Base-by-base conservation (phyloP, 2,113 vertebrate species). In the Seriola quinqueradiata region DNA sequence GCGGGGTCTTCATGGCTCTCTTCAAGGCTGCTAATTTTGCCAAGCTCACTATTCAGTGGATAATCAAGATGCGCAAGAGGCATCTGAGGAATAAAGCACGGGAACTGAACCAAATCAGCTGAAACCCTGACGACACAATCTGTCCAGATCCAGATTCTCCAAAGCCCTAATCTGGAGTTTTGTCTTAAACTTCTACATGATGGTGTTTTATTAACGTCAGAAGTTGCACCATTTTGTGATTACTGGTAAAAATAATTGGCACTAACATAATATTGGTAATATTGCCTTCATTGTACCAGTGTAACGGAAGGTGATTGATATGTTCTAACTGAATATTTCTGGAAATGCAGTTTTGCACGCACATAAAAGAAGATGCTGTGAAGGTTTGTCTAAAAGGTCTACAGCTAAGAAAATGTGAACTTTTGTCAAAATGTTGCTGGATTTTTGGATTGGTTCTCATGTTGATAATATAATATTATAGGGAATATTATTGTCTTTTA, bases 1-100 rank as follows among this genome's bases (percentile, higher is more conserved):
- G 98, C 12, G 98, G 97, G 0, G 97, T 98, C 77, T 99, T 99
- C 83, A 93, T 99, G 96, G 97, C 97, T 38, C 95, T 99, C 54
- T 99, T 99, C 91, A 99, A 99, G 93, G 98, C 97, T 7, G 97
- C 97, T 1, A 96, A 99, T 82, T 99, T 99, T 85, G 97, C 98
- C 14, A 99, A 99, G 77, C 93, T 98, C 44, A 97, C 97, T 10
- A 92, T 99, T 42, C 96, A 97, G 64, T 99, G 98, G 98, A 98
- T 97, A 90, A 97, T 99, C 86, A 97, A 94, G 94, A 97, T 99
- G 85, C 93, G 97, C 1, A 99, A 95, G 84, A 93, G 98, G 52
- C 96, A 98, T 67, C 93, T 96, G 84, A 97, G 96, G 83, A 95
- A 95, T 73, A 96, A 95, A 82, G 88, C 72, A 0, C 95, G 95